Evolutionary conservation across 92 coral and sea anemone genomes (phyloP), one percentile per base, ranked within the genome.

Genomic region (Umimayanthus kanabou): DNA sequence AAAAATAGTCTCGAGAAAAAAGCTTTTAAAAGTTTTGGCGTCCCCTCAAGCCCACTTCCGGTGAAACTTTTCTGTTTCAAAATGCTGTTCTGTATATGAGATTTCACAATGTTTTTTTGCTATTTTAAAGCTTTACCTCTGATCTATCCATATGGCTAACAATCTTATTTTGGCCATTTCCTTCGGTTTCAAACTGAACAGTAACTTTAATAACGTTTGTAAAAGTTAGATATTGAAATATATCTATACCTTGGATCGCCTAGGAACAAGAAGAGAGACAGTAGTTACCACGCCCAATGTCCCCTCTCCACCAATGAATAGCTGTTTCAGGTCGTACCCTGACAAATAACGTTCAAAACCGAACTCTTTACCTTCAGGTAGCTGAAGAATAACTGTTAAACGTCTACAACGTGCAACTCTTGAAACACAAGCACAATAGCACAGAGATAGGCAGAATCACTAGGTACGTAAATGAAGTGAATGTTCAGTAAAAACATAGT

Each of bases 221-320:
- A 61, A 61, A 22, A 61, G n/a, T 18, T 20, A 18, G 69, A 18
- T 18, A 61, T 4, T 5, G 15, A 61, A 2, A 61, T 9, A 9
- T 3, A 53, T 33, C 50, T 15, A 1, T 26, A 91, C 98, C 89
- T 91, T 88, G 26, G 99, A 93, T 82, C 96, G 91, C 25, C 88
- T 90, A 4, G 99, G 98, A 13, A 90, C 95, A 58, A 95, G 92
- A 71, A 97, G 89, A 40, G 99, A 90, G 14, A 93, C 98, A 37
- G 98, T 93, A 14, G 99, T 97, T 20, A 97, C 85, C n/a, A 97
- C 89, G 39, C 98, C 99, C 69, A 97, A 81, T 5, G 98, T 94
- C 42, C 99, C 99, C 79, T 97, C 99, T 49, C 98, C 93, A 57
- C 99, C 99, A 47, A 97, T 95, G 66, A 97, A 97, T 74, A 97